Conservation (phyloP, 2,113 vertebrate genomes). For the Phyllostomus hastatus region DNA sequence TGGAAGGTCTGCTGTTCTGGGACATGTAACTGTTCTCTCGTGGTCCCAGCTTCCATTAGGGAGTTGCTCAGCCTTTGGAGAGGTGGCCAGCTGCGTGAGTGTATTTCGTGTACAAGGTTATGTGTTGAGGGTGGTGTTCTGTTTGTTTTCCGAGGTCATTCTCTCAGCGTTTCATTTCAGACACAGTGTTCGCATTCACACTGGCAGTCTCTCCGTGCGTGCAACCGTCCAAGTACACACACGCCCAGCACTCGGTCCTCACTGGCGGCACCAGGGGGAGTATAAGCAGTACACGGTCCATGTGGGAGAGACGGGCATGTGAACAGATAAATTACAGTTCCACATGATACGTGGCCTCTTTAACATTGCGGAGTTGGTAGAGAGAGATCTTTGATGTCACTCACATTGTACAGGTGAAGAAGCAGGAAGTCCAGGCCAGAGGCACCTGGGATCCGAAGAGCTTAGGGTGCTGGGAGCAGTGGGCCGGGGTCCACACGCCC, state of each 20-base stretch:
- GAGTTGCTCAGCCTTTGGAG: neutral
- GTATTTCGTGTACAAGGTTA: neutral
- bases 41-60: neutral
- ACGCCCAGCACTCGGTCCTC: accelerated
- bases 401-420: neutral
- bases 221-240: neutral
- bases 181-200: accelerated
- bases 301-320: neutral
- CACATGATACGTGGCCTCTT: accelerated
- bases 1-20: neutral
- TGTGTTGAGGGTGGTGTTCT: neutral
- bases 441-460: neutral
- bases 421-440: neutral
- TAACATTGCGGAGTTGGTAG: neutral
- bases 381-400: neutral
- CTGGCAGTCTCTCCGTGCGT: accelerated
- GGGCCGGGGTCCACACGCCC: neutral
- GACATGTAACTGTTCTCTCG: neutral
- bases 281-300: neutral
- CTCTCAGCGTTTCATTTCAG: neutral
- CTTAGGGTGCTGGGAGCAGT: neutral
- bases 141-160: neutral
- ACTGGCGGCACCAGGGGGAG: neutral
- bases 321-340: neutral
- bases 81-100: neutral